Evolutionary conservation across 2,113 vertebrate genomes (phyloP), one percentile per base, ranked within the genome.

Genomic region (Seriola rivoliana): DNA sequence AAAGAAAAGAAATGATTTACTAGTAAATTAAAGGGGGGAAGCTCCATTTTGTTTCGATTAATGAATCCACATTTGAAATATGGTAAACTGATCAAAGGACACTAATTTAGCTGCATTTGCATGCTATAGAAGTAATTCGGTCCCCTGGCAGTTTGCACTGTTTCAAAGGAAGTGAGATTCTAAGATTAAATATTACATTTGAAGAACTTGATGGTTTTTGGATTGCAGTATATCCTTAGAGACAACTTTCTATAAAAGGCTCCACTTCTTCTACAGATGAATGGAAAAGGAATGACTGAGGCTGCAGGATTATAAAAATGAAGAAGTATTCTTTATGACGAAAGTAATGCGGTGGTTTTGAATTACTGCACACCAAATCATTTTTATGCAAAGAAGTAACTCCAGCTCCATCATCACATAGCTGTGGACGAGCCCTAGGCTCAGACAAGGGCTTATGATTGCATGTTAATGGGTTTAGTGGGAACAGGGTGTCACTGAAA

Each of bases 331-430:
- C 78, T 81, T 79, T 48, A 72, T 74, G 75, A 79, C 81, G 84
- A 91, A 91, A 82, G 84, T 62, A 60, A 62, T 50, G 64, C 25
- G 3, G 48, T 50, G 50, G 89, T 90, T 86, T 93, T 73, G 71
- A 85, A 89, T 90, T 72, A 71, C 85, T 52, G 57, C 59, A 29
- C 68, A 82, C 75, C 79, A 81, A 86, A 89, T 92, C 74, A 89
- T 79, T 91, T 88, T 86, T 85, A 90, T 91, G 78, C 80, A 83
- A 85, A 82, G 75, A 71, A 84, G 81, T 85, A 82, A 90, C 78
- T 75, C 44, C 71, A 71, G 48, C 66, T 91, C 78, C 63, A 75
- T 91, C 84, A 84, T 64, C 70, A n/a, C 70, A 38, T 23, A 46
- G 58, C 82, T 76, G 44, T 67, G 59, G 48, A 64, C 2, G 4